Evolutionary conservation across 1,140 invertebrate species (phyloP), one percentile per base, ranked within the genome.

Genomic region (Temnothorax longispinosus): DNA sequence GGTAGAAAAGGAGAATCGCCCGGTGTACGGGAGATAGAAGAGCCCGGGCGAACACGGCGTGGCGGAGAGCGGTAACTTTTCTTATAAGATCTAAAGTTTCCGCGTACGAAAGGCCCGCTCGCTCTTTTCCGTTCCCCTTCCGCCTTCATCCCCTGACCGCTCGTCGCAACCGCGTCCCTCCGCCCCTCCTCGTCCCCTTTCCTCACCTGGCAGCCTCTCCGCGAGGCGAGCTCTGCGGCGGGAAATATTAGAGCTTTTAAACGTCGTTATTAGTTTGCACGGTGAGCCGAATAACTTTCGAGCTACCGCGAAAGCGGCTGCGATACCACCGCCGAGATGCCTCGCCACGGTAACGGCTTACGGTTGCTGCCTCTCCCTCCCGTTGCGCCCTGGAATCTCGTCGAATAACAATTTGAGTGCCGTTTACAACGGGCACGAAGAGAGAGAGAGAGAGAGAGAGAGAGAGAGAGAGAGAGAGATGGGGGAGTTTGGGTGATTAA

Each of bases 51-150:
- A 89, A 87, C 44, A 54, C 21, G 11, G 47, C 3, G 44, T 38
- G 62, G 32, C 76, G 75, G 87, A 86, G 88, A 92, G 88, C 90
- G 87, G 90, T 93, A 95, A 95, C 94, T 95, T 95, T 94, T 94
- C 93, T 94, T 94, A 94, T 94, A 94, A 94, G 93, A 93, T 92
- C 92, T 93, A 93, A 94, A 94, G 90, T 93, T 94, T 93, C 89
- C 90, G 89, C 91, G 92, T 92, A 90, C 91, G 92, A 93, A 94
- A 92, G 88, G 85, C 80, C 85, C 38, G 76, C 64, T 44, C 78
- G 78, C 67, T 74, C 80, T 41, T 60, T 65, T 60, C 78, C 78
- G 54, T 32, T 44, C 58, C 75, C 60, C 52, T 50, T 60, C 18
- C 38, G 32, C 15, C 65, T 10, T 3, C 47, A 18, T 47, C 72